These are phyloP conservation scores for Drosophila busckii DNA, from an alignment of 1,140 invertebrate species.

Conservation along the genomic window DNA sequence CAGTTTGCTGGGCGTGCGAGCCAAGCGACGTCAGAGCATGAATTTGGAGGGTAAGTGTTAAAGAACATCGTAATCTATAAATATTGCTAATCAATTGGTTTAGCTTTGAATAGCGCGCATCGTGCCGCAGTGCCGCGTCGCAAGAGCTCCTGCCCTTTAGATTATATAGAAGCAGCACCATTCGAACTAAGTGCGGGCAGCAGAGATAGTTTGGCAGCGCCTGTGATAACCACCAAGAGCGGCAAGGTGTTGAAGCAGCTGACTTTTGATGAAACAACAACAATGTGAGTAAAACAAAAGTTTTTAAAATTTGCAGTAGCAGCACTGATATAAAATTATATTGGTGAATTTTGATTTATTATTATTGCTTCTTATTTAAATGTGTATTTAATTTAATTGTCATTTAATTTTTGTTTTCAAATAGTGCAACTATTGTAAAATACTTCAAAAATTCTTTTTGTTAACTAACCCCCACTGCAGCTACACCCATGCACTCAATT, in stretches of 20 bases:
- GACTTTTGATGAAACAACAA: slow-evolving; percentile 49
- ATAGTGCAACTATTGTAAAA: too few relatives aligned
- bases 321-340: background rate
- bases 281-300: slow-evolving; percentile 48
- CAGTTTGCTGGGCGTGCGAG: slow-evolving; percentile 82
- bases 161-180: slow-evolving; percentile 40
- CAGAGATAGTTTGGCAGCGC: slow-evolving; percentile 24
- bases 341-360: too few relatives aligned
- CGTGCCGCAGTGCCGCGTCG: slow-evolving; percentile 37
- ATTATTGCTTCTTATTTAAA: too few relatives aligned
- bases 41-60: slow-evolving; percentile 56
- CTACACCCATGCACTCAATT: slow-evolving; percentile 15
- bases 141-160: slow-evolving; percentile 62
- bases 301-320: background rate
- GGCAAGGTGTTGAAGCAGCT: slow-evolving; percentile 59
- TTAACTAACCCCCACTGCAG: slow-evolving; percentile 7
- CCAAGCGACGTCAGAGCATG: slow-evolving; percentile 79
- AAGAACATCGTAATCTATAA: background rate
- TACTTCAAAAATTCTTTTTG: too few relatives aligned
- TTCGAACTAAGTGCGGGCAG: slow-evolving; percentile 26
- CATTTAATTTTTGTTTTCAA: too few relatives aligned
- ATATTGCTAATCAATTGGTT: background rate
- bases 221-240: slow-evolving; percentile 59
- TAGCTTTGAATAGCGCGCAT: slow-evolving; percentile 25
- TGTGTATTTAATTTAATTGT: too few relatives aligned